Conservation (phyloP, 2,888 invertebrate species). For the Ypsolopha scabrella region DNA sequence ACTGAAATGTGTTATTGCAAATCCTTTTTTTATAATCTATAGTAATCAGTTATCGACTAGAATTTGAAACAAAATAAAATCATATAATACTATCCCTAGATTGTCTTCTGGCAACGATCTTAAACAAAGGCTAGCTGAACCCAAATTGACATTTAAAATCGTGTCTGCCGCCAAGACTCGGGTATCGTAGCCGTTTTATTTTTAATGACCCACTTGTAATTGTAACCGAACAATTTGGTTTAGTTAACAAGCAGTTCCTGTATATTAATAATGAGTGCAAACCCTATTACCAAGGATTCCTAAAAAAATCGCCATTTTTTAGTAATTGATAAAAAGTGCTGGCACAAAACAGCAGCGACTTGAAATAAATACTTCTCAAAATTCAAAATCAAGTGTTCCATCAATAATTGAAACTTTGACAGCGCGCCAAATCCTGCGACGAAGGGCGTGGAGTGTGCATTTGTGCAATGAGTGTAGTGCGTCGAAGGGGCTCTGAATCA, state of each 20-base stretch:
- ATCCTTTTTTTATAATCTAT: too few species aligned
- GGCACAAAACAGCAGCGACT: too few species aligned
- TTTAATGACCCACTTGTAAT: constrained; percentile 5
- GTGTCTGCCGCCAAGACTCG: constrained; percentile 1
- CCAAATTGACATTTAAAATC: constrained; percentile 5
- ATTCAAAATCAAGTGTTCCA: too few species aligned
- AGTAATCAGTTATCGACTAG: too few species aligned
- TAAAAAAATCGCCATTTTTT: too few species aligned
- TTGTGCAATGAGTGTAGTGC: constrained; percentile 33
- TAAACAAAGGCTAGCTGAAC: constrained; percentile 5
- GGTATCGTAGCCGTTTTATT: constrained; percentile 1
- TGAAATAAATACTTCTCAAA: too few species aligned
- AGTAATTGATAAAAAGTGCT: too few species aligned
- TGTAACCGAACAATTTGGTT: not conserved
- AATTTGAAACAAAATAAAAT: not conserved
- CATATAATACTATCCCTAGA: not conserved
- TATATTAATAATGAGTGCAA: too few species aligned
- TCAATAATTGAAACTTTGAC: not conserved
- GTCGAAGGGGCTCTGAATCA: constrained; percentile 31
- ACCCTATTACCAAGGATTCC: too few species aligned
- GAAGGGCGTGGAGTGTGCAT: constrained; percentile 15
- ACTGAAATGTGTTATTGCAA: too few species aligned
- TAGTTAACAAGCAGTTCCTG: too few species aligned
- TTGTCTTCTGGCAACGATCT: constrained; percentile 2
- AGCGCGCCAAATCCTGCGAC: not conserved